These are phyloP conservation scores for Propithecus deckenii DNA, from an alignment of 2,797 vertebrate genomes.

Conservation along the genomic window DNA sequence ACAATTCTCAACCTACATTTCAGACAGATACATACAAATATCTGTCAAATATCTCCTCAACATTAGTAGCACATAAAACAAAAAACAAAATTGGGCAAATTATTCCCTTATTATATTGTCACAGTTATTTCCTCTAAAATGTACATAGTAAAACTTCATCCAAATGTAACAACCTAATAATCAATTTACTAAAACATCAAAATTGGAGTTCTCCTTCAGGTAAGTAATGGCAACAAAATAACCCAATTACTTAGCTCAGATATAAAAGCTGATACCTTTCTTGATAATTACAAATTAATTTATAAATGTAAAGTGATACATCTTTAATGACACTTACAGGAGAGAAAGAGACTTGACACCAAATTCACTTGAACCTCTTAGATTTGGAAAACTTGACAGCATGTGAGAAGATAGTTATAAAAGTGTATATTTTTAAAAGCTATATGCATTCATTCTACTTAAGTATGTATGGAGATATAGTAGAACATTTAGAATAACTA, in stretches of 20 bases:
- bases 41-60: background rate
- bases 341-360: conserved; percentile 1
- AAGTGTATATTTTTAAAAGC: conserved; percentile 16
- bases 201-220: conserved; percentile 35
- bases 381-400: background rate
- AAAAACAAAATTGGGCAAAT: background rate
- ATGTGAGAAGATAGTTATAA: conserved; percentile 17
- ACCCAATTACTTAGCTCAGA: background rate
- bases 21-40: background rate
- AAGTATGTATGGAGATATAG: background rate
- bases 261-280: background rate
- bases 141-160: background rate
- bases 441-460: background rate
- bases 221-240: conserved; percentile 21
- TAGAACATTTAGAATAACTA: conserved; percentile 13
- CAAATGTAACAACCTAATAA: conserved; percentile 9
- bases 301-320: conserved; percentile 7
- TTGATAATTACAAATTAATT: conserved; percentile 23
- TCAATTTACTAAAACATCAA: background rate
- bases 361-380: background rate
- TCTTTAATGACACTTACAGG: background rate
- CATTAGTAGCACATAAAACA: background rate
- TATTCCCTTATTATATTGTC: background rate
- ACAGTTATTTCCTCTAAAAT: conserved; percentile 30
- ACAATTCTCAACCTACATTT: conserved; percentile 41